A percentile compares a stretch with the other conserved stretches of the same genome.
Evolutionary conservation across 2,113 vertebrate species (phyloP).

Genomic region (Myrmecobius fasciatus): DNA sequence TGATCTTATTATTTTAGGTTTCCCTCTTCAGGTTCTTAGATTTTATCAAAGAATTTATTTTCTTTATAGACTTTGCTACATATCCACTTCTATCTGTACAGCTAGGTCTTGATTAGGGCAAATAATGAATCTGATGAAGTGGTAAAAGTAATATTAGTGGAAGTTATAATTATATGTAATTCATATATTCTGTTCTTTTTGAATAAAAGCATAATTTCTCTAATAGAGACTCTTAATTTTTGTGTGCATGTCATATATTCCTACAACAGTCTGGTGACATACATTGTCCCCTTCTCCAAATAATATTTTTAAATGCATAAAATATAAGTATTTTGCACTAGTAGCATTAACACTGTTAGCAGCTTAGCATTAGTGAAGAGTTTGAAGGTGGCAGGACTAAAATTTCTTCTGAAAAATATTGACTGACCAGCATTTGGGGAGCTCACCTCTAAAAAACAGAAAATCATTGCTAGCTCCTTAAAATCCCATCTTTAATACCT

Average conservation of each 20-base stretch:
- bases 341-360: background rate
- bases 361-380: background rate
- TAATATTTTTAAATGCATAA: background rate
- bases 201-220: constrained; percentile 45
- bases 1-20: background rate
- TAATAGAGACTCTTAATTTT: background rate
- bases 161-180: background rate
- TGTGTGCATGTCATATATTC: background rate
- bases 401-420: constrained; percentile 87
- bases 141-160: background rate
- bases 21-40: background rate
- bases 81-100: background rate
- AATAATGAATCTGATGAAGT: background rate
- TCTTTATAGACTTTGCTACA: background rate
- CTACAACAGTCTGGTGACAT: background rate
- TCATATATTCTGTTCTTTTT: background rate
- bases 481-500: constrained; percentile 91
- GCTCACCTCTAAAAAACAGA: constrained; percentile 89
- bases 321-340: background rate
- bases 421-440: constrained; percentile 93
- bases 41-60: background rate
- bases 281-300: background rate
- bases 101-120: background rate
- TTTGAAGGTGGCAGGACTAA: constrained; percentile 89
- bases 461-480: constrained; percentile 88